These are phyloP conservation scores for Synanthedon myopaeformis DNA, from an alignment of 2,888 invertebrate genomes.

Conservation along the genomic window DNA sequence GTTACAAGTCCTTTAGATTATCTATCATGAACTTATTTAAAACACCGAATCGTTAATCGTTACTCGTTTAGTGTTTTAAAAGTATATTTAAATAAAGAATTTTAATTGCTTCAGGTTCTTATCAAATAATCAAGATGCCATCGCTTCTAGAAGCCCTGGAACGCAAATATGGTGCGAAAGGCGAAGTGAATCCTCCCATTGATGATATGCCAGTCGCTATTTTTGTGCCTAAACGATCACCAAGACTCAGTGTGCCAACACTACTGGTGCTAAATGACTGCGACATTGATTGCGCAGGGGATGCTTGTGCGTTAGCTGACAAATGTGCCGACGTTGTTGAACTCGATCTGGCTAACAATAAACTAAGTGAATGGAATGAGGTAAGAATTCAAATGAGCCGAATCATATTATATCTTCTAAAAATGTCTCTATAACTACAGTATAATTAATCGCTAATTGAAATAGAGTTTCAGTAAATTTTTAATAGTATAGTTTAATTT, in stretches of 20 bases:
- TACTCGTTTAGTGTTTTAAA: too few species aligned
- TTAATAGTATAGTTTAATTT: too few species aligned
- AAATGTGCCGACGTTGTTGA: constrained; percentile 93
- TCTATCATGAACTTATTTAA: too few species aligned
- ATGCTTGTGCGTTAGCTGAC: constrained; percentile 80
- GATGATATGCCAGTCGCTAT: constrained; percentile 82
- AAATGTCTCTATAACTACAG: too few species aligned
- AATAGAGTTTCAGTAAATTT: too few species aligned
- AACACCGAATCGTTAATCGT: too few species aligned
- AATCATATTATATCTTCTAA: too few species aligned
- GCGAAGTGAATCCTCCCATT: constrained; percentile 72
- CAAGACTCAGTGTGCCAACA: constrained; percentile 81
- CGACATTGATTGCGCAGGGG: constrained; percentile 90
- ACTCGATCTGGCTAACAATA: constrained; percentile 93
- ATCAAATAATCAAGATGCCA: constrained; percentile 73
- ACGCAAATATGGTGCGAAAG: constrained; percentile 82
- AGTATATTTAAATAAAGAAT: too few species aligned
- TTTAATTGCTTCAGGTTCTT: neutral
- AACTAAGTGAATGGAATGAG: constrained; percentile 89
- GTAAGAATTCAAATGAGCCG: constrained; percentile 46
- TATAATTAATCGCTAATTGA: too few species aligned
- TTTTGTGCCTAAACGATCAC: constrained; percentile 86
- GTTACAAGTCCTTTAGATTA: too few species aligned
- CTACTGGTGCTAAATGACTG: constrained; percentile 90
- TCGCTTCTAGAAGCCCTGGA: constrained; percentile 90